These are phyloP conservation scores for Castor canadensis DNA, from an alignment of 2,113 vertebrate species.

Conservation along the genomic window DNA sequence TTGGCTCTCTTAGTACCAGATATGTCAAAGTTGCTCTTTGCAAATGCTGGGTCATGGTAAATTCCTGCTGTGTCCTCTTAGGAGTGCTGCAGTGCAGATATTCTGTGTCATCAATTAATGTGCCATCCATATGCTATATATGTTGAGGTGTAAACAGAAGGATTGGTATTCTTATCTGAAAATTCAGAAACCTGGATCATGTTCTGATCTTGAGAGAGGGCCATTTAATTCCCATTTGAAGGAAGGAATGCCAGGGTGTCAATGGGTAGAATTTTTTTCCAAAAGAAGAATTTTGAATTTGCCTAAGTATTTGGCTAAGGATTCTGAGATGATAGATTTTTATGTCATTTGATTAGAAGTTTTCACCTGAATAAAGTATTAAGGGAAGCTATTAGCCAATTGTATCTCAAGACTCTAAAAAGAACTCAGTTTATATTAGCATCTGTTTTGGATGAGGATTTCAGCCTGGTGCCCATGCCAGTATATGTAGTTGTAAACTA, in stretches of 20 bases:
- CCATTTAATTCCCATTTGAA: constrained; percentile 12
- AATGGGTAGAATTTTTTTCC: neutral
- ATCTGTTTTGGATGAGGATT: neutral
- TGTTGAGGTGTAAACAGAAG: neutral
- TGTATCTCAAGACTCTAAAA: neutral
- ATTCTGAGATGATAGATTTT: neutral
- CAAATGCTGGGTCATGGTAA: neutral
- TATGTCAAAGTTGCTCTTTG: neutral
- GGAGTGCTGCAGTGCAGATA: neutral
- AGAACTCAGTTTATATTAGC: neutral
- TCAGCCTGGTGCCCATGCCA: neutral
- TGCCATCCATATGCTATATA: neutral
- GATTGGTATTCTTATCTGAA: neutral
- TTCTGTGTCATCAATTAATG: neutral
- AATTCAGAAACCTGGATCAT: constrained; percentile 6
- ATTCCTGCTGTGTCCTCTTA: neutral
- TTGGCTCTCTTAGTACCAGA: neutral
- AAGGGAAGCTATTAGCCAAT: neutral
- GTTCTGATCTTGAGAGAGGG: neutral
- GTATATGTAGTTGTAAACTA: neutral
- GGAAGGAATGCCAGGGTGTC: neutral
- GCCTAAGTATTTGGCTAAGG: constrained; percentile 23
- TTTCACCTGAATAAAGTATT: neutral
- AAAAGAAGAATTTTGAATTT: constrained; percentile 12
- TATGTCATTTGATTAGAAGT: neutral